Base-by-base conservation (phyloP, 1,140 invertebrate genomes). In the Brachionus calyciflorus region DNA sequence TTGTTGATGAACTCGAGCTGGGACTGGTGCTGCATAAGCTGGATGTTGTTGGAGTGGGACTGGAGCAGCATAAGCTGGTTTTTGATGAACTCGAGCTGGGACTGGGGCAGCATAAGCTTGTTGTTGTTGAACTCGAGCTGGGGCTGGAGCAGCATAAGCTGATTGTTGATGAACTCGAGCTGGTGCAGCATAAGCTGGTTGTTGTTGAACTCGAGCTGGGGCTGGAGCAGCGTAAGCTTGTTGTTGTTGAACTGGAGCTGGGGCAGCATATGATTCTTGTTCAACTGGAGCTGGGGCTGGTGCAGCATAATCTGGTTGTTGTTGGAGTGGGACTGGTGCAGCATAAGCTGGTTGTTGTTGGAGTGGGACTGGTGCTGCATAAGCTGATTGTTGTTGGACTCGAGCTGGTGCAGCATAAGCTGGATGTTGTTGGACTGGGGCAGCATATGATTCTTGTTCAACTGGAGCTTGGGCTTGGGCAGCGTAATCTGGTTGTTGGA, bases 231-330 rank as follows among this genome's bases (percentile, higher is more conserved):
- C 33, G 9, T 37, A 46, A 7, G 9, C 2, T 46, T 10, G 44
- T 41, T 28, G 28, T 14, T 44, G 21, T 44, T 41, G 60, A 9
- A 26, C 19, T 44, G 37, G 60, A 37, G 37, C 17, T 65, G 6
- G 60, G n/a, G 12, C 10, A 21, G 10, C 2, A 3, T 57, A 37
- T 37, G 26, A 37, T 60, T 10, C 28, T 21, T 37, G 28, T 63
- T 63, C 28, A 17, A 40, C 55, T 60, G 55, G 33, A 37, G 55
- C 30, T 26, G 21, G 60, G 24, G 28, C 60, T 65, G 60, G 40
- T 21, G 60, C 37, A 5, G 40, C 24, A 24, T 60, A 60, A 17
- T 12, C 14, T 53, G 17, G 21, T 26, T n/a, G 46, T 49, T 49
- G 46, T 49, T 49, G 46, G 17, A 37, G 4, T 37, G 33, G 33